Percentiles rank a stretch among this genome's conserved stretches.
phyloP scores from a whole-genome alignment of 1,140 invertebrate species.

The Brachionus koreanus region DNA sequence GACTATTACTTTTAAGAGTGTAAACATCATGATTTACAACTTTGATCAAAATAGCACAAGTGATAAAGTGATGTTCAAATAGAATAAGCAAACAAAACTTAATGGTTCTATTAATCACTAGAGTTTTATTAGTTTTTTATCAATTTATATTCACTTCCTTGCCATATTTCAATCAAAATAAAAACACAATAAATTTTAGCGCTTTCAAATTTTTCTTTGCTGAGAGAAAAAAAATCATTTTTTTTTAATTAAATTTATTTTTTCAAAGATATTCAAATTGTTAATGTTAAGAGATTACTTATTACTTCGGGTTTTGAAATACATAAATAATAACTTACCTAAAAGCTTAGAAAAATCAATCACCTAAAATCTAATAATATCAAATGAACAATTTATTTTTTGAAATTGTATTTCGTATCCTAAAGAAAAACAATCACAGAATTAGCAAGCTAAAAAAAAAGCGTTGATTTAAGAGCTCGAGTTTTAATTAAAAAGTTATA shows the following conservation, averaged over 20 bases:
- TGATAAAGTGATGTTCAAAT: constrained; percentile 9
- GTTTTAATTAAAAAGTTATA: background rate
- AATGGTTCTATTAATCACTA: background rate
- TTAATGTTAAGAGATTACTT: background rate
- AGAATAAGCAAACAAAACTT: background rate
- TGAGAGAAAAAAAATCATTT: background rate
- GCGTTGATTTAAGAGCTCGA: background rate
- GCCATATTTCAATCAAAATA: background rate
- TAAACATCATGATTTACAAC: constrained; percentile 13
- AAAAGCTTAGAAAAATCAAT: background rate
- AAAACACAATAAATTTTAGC: background rate
- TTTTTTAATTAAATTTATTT: background rate
- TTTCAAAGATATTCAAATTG: background rate
- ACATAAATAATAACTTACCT: background rate
- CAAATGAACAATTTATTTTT: constrained; percentile 4
- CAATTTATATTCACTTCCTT: constrained; percentile 7
- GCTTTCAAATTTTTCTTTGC: too few relatives aligned
- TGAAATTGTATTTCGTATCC: background rate
- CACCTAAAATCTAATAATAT: background rate
- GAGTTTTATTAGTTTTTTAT: constrained; percentile 17
- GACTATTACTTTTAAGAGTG: background rate
- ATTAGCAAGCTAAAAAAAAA: background rate
- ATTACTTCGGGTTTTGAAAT: background rate
- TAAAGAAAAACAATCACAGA: constrained; percentile 8
- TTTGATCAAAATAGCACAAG: background rate